Conservation (phyloP, 2,888 invertebrate species). For the Galerucella pusilla region DNA sequence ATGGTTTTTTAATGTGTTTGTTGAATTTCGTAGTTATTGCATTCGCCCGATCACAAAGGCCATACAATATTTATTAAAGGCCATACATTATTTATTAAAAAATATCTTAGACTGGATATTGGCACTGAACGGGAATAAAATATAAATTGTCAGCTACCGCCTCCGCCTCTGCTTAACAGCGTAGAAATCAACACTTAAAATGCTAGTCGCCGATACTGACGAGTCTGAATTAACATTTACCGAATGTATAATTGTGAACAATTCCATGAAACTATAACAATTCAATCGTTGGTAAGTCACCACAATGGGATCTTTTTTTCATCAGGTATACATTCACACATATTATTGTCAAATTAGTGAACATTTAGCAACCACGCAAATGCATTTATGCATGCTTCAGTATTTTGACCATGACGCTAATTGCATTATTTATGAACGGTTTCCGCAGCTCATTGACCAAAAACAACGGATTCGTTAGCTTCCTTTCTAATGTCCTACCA, state of each 20-base stretch:
- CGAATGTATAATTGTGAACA: constrained; percentile 53
- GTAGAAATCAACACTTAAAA: constrained; percentile 42
- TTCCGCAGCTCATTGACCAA: constrained; percentile 31
- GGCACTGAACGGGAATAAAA: too few species aligned
- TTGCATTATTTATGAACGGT: constrained; percentile 28
- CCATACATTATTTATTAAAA: too few species aligned
- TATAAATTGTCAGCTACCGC: background rate
- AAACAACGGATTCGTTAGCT: constrained; percentile 6
- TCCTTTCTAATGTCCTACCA: background rate
- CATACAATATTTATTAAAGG: too few species aligned
- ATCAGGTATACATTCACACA: constrained; percentile 35
- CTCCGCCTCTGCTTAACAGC: constrained; percentile 25
- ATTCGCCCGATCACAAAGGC: too few species aligned
- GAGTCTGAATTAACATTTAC: constrained; percentile 53
- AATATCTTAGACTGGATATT: too few species aligned
- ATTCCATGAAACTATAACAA: constrained; percentile 51
- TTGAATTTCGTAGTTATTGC: too few species aligned
- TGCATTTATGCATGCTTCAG: constrained; percentile 29
- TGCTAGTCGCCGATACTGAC: constrained; percentile 55
- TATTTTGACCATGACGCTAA: constrained; percentile 29
- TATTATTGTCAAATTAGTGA: constrained; percentile 39
- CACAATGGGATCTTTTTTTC: constrained; percentile 39
- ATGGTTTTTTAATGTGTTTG: too few species aligned
- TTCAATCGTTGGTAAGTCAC: constrained; percentile 37
- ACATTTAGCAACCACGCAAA: constrained; percentile 31